Percentiles rank a stretch among this genome's conserved stretches.
These are phyloP conservation scores for Probaryconus sp. DNA, from an alignment of 1,140 invertebrate species.

Conservation along the genomic window DNA sequence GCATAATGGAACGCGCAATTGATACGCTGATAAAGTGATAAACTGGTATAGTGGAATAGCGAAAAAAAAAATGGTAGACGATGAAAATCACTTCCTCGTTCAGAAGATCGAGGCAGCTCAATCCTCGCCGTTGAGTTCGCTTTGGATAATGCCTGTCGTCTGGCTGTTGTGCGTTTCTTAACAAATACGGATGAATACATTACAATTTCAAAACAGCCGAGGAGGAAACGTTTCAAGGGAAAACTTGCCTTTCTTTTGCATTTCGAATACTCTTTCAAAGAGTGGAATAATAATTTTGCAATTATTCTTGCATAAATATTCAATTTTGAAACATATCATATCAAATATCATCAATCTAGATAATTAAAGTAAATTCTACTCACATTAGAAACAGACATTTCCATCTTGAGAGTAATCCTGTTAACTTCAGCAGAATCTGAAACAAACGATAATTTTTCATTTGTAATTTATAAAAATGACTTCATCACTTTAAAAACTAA, in stretches of 20 bases:
- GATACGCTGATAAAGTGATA: constrained; percentile 55
- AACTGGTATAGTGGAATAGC: constrained; percentile 28
- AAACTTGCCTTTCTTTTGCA: constrained; percentile 46
- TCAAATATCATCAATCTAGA: too few relatives aligned
- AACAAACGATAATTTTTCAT: too few relatives aligned
- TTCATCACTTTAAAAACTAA: too few relatives aligned
- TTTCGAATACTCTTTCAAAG: constrained; percentile 37
- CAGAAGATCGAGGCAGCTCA: constrained; percentile 51
- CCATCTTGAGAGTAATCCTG: too few relatives aligned
- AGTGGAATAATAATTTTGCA: too few relatives aligned
- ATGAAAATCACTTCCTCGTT: constrained; percentile 75
- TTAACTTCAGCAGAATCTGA: too few relatives aligned
- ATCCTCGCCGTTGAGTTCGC: constrained; percentile 67
- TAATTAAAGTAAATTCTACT: too few relatives aligned
- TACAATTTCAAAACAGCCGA: constrained; percentile 70
- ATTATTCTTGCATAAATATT: too few relatives aligned
- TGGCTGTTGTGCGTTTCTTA: constrained; percentile 65
- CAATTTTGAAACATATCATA: too few relatives aligned
- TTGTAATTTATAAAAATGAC: too few relatives aligned
- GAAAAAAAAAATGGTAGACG: constrained; percentile 61
- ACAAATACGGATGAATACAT: constrained; percentile 59
- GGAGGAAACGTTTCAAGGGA: constrained; percentile 51
- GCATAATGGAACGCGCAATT: constrained; percentile 10
- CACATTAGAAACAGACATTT: too few relatives aligned
- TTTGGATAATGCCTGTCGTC: too few relatives aligned